These are phyloP conservation scores for Sus cebifrons DNA, from an alignment of 2,797 vertebrate species.

Conservation along the genomic window DNA sequence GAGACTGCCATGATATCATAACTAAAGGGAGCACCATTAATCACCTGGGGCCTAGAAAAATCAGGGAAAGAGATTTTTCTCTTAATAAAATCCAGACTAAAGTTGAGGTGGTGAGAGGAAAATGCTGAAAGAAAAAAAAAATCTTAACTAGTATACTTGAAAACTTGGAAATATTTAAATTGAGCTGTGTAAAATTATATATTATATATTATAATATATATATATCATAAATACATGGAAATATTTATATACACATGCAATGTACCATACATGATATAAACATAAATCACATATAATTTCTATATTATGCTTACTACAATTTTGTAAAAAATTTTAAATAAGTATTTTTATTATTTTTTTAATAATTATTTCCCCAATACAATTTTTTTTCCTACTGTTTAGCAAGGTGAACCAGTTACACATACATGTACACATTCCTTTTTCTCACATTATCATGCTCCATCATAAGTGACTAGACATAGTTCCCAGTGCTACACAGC, in stretches of 20 bases:
- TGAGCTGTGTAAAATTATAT: not conserved
- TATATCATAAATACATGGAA: not conserved
- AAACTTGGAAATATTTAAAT: constrained; percentile 47
- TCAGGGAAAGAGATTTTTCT: not conserved
- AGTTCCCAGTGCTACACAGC: no score
- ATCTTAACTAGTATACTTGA: not conserved
- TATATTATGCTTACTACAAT: not conserved
- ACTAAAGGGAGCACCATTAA: constrained; percentile 68
- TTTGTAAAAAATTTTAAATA: not conserved
- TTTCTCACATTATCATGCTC: no score
- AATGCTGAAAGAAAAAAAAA: constrained; percentile 35
- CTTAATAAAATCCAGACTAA: constrained; percentile 68
- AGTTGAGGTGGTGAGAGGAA: constrained; percentile 13
- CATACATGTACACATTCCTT: no score
- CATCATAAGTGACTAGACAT: no score
- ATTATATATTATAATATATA: not conserved
- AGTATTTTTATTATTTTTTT: no score
- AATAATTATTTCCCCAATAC: no score
- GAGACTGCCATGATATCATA: constrained; percentile 80
- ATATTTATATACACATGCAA: not conserved
- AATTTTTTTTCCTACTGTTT: no score
- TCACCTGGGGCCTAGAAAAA: constrained; percentile 69
- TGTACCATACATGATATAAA: not conserved
- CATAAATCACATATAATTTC: not conserved
- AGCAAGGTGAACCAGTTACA: no score